Base-by-base conservation (phyloP, 2,797 vertebrate genomes). In the Bothrops alternatus region DNA sequence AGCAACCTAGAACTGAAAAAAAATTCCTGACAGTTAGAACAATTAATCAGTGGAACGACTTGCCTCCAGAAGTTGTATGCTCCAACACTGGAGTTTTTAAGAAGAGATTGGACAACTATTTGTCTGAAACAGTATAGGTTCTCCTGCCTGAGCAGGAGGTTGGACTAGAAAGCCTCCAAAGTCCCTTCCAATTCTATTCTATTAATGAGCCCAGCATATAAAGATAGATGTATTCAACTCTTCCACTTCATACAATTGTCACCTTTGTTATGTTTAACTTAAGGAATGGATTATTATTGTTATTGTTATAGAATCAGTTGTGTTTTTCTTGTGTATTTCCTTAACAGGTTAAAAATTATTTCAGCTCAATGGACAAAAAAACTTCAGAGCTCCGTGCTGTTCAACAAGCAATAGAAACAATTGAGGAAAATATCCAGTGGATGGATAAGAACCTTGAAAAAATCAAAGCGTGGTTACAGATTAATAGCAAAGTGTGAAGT, bases 351-450 rank as follows among this genome's bases (percentile, higher is more conserved):
- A 97, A 94, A 92, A 95, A 93, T 69, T 99, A 98, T 97, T 99
- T 99, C 23, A 92, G 95, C 93, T 98, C 98, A 28, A 96, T 99
- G 94, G 97, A 98, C 78, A 98, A 98, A 96, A 98, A 96, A 0
- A 98, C 98, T 7, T 97, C 98, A 13, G 97, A 97, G 93, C 98
- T 99, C 93, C 98, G 98, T 18, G 98, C 98, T 89, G 98, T 99
- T 93, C 98, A 98, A 92, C 98, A 99, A 96, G 94, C 98, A 12
- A 94, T 98, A 28, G 98, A 99, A 97, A 98, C 96, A 89, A 98
- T 99, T 11, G 97, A 98, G 92, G 98, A 99, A 89, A 99, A 99
- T 93, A 98, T 99, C 95, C 97, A 97, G 16, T 99, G 99, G 98
- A 98, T 98, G 98, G 98, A 99, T 65, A 96, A 94, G 85, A 98